Percentiles rank a stretch among this genome's conserved stretches.
phyloP scores from a whole-genome alignment of 2,797 vertebrate genomes.

The Chelon auratus region DNA sequence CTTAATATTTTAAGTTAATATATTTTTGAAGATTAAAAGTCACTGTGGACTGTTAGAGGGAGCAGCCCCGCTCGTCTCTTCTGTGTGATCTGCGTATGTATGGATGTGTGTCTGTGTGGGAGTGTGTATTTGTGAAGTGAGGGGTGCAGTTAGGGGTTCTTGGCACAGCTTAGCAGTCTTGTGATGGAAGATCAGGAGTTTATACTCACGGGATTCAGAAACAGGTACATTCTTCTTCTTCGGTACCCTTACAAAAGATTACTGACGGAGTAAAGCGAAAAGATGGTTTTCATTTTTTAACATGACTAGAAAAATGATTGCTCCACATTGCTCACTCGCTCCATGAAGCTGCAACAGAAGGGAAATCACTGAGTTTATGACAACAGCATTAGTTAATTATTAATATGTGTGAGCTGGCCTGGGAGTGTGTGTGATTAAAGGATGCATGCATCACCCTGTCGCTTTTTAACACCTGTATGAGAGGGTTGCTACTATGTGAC shows the following conservation, averaged over 20 bases:
- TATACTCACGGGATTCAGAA: constrained; percentile 55
- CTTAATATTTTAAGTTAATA: constrained; percentile 67
- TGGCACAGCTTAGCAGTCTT: constrained; percentile 77
- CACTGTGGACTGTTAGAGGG: constrained; percentile 29
- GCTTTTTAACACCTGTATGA: constrained; percentile 42
- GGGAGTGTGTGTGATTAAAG: constrained; percentile 26
- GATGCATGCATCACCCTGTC: constrained; percentile 39
- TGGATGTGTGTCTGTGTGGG: constrained; percentile 33
- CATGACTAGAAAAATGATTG: neutral
- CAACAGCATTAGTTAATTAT: constrained; percentile 55
- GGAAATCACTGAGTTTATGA: constrained; percentile 39
- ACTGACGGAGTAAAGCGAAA: neutral
- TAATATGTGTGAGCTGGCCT: constrained; percentile 35
- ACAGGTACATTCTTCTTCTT: constrained; percentile 32
- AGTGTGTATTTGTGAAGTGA: constrained; percentile 19
- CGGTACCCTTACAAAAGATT: neutral
- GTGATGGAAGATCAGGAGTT: constrained; percentile 76
- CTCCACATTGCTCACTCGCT: neutral
- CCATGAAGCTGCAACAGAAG: constrained; percentile 22
- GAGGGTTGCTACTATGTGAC: constrained; percentile 33
- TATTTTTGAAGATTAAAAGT: constrained; percentile 77
- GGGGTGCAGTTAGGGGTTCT: constrained; percentile 54
- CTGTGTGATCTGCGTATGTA: constrained; percentile 37
- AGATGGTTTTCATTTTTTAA: too few relatives aligned
- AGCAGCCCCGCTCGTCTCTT: constrained; percentile 22